A percentile compares a stretch with the other conserved stretches of the same genome.
Evolutionary conservation across 2,113 vertebrate genomes (phyloP).

Genomic region (Oryzias woworae): DNA sequence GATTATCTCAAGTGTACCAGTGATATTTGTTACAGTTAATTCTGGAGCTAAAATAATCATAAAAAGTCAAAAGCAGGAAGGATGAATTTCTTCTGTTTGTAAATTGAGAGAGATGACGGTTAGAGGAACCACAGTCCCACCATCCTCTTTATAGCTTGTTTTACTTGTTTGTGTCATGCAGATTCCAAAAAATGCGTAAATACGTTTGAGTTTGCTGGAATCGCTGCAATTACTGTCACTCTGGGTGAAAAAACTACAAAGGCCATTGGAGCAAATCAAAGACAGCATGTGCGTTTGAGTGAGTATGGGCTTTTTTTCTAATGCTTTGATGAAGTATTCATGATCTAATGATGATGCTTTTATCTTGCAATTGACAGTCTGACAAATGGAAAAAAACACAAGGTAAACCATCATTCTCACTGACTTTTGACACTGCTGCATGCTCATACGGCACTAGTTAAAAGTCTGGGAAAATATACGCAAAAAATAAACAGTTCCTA

Average conservation of each 20-base stretch:
- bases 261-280: slow-evolving; percentile 56
- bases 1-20: too few species aligned
- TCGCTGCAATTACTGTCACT: slow-evolving; percentile 67
- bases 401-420: slow-evolving; percentile 25
- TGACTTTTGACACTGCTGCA: slow-evolving; percentile 3
- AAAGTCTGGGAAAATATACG: neutral
- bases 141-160: slow-evolving; percentile 11
- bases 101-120: too few species aligned
- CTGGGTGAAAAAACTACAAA: slow-evolving; percentile 61
- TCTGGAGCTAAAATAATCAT: too few species aligned
- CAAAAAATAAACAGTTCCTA: neutral
- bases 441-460: neutral
- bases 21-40: too few species aligned
- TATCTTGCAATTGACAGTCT: slow-evolving; percentile 49
- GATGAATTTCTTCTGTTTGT: too few species aligned
- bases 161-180: slow-evolving; percentile 52
- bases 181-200: slow-evolving; percentile 55
- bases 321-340: slow-evolving; percentile 71
- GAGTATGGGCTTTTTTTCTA: slow-evolving; percentile 10
- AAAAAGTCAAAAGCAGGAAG: too few species aligned
- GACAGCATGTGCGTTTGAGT: slow-evolving; percentile 18
- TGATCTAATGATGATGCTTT: slow-evolving; percentile 54
- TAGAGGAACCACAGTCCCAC: too few species aligned
- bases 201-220: slow-evolving; percentile 65
- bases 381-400: slow-evolving; percentile 33